Conservation (phyloP, 2,113 vertebrate species). For the Mustelus asterias region DNA sequence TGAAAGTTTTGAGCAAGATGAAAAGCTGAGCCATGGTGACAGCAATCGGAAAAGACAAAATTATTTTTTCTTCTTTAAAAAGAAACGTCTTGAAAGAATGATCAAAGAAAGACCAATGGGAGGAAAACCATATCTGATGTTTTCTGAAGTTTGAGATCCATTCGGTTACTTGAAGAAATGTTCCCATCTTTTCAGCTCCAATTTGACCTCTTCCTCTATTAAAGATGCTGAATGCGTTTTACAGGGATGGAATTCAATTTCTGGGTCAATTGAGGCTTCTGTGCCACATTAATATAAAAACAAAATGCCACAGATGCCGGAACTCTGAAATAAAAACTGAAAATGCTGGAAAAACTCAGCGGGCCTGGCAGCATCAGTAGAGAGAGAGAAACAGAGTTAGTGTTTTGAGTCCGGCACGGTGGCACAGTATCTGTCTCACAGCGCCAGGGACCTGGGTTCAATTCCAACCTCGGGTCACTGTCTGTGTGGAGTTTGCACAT, state of each 20-base stretch:
- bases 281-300: background rate
- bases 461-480: too few relatives aligned
- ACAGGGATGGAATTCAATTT: background rate
- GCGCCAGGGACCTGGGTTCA: too few relatives aligned
- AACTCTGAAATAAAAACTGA: too few relatives aligned
- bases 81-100: background rate
- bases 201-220: background rate
- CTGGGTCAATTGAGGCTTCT: background rate
- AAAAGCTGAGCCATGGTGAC: background rate
- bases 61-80: background rate
- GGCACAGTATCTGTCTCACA: too few relatives aligned
- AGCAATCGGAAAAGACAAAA: background rate
- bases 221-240: background rate
- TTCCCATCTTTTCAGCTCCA: background rate
- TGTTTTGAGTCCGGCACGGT: too few relatives aligned
- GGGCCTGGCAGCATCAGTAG: too few relatives aligned
- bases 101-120: background rate
- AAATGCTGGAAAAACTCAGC: too few relatives aligned
- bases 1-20: background rate
- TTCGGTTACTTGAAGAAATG: background rate
- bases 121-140: background rate
- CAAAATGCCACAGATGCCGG: too few relatives aligned
- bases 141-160: background rate
- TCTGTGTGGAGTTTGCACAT: too few relatives aligned
- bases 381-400: too few relatives aligned